These are phyloP conservation scores for Zootermopsis nevadensis DNA, from an alignment of 2,888 invertebrate genomes.

Conservation along the genomic window DNA sequence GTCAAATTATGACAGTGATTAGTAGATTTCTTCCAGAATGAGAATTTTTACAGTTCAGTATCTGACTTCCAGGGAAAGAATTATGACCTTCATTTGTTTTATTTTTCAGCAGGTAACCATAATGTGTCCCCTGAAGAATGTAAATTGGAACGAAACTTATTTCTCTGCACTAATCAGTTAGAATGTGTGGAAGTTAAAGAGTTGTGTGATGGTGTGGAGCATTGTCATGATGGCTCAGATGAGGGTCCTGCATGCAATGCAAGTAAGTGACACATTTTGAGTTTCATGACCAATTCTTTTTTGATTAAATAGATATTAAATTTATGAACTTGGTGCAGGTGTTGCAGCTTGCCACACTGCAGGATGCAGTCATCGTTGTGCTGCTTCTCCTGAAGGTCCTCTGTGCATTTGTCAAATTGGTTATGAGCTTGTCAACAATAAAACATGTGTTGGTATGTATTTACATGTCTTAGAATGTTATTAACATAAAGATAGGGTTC, in stretches of 20 bases:
- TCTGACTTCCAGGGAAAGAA: too few relatives aligned
- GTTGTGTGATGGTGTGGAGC: slow-evolving; percentile 68
- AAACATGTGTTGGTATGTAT: slow-evolving; percentile 47
- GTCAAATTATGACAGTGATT: too few relatives aligned
- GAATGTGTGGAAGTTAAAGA: slow-evolving; percentile 67
- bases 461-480: not conserved
- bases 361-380: slow-evolving; percentile 52
- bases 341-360: slow-evolving; percentile 41
- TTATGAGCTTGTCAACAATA: slow-evolving; percentile 53
- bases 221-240: slow-evolving; percentile 74
- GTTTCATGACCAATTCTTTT: not conserved
- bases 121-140: slow-evolving; percentile 59
- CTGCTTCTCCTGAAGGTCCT: slow-evolving; percentile 49
- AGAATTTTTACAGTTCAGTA: too few relatives aligned
- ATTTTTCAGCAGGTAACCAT: not conserved
- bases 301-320: not conserved
- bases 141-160: slow-evolving; percentile 64
- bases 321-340: slow-evolving; percentile 31
- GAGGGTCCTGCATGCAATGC: slow-evolving; percentile 64
- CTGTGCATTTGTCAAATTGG: slow-evolving; percentile 71
- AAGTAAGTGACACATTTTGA: slow-evolving; percentile 52
- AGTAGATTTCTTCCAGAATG: too few relatives aligned
- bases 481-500: too few relatives aligned
- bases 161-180: slow-evolving; percentile 66
- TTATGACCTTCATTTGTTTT: not conserved